Conservation (phyloP, 2,888 invertebrate genomes). For the Slavum lentiscoides region DNA sequence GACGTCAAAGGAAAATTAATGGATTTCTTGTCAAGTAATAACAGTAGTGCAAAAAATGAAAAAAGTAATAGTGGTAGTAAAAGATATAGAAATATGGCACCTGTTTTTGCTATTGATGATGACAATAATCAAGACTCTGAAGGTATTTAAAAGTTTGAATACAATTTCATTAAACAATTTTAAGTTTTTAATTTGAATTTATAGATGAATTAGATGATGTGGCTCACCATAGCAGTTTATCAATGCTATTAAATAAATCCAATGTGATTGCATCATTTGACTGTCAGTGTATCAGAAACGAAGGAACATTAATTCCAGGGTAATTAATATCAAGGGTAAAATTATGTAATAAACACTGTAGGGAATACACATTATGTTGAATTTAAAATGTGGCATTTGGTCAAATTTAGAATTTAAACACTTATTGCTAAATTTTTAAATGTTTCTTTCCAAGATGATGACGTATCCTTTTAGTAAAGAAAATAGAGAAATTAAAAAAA, state of each 20-base stretch:
- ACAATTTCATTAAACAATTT: not conserved
- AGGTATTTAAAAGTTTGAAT: constrained; percentile 54
- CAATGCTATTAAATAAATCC: constrained; percentile 40
- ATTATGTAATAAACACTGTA: too few relatives aligned
- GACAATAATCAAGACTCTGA: constrained; percentile 55
- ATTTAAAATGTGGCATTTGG: not conserved
- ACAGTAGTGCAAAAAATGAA: constrained; percentile 62
- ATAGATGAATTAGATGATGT: constrained; percentile 41
- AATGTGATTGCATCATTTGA: constrained; percentile 52
- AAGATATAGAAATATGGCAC: constrained; percentile 84
- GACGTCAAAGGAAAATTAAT: constrained; percentile 89
- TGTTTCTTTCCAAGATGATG: too few relatives aligned
- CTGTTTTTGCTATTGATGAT: constrained; percentile 93
- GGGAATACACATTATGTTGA: too few relatives aligned
- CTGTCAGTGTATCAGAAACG: constrained; percentile 50
- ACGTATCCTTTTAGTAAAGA: too few relatives aligned
- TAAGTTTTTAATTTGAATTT: not conserved
- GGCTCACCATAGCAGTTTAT: constrained; percentile 19
- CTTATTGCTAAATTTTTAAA: too few relatives aligned
- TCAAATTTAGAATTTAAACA: too few relatives aligned
- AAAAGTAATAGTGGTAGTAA: constrained; percentile 76
- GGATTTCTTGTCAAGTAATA: constrained; percentile 91
- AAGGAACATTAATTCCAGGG: constrained; percentile 44
- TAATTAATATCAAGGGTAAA: constrained; percentile 17
- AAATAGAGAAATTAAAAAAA: too few relatives aligned